phyloP scores from a whole-genome alignment of 2,797 vertebrate species.

The Xenops minutus region DNA sequence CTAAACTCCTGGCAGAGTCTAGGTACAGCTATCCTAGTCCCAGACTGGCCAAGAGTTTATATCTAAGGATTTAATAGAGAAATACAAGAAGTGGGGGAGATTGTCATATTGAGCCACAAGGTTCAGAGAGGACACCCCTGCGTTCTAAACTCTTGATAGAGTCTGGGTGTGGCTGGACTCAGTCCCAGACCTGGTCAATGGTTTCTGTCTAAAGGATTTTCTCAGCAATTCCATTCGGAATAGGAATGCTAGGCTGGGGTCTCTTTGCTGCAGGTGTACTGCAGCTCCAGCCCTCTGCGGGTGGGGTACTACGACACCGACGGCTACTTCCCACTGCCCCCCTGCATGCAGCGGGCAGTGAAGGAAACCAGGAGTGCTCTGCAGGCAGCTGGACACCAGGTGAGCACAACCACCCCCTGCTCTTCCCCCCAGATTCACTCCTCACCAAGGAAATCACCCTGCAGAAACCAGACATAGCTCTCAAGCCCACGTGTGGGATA shows the following conservation, averaged over 20 bases:
- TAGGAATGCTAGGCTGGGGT: background rate
- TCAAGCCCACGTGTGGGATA: background rate
- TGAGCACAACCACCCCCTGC: background rate
- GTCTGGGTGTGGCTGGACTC: background rate
- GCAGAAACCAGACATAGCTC: background rate
- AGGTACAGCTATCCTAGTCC: background rate
- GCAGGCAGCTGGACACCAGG: constrained; percentile 54
- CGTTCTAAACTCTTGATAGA: background rate
- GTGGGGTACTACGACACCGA: constrained; percentile 56
- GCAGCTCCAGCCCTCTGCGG: constrained; percentile 15
- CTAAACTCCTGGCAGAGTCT: background rate
- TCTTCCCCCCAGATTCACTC: background rate
- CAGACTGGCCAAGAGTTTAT: background rate
- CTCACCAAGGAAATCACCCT: background rate
- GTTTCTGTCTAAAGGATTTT: background rate
- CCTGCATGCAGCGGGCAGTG: constrained; percentile 40
- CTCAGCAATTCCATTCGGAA: background rate
- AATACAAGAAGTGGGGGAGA: background rate
- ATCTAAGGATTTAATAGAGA: background rate
- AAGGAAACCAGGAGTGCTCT: constrained; percentile 17
- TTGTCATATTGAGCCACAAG: background rate
- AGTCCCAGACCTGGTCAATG: background rate
- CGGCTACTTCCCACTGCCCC: constrained; percentile 22
- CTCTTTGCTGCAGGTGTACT: constrained; percentile 22
- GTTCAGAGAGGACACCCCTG: background rate